Conservation (phyloP, 2,888 invertebrate species). For the Glaucopsyche alexis region DNA sequence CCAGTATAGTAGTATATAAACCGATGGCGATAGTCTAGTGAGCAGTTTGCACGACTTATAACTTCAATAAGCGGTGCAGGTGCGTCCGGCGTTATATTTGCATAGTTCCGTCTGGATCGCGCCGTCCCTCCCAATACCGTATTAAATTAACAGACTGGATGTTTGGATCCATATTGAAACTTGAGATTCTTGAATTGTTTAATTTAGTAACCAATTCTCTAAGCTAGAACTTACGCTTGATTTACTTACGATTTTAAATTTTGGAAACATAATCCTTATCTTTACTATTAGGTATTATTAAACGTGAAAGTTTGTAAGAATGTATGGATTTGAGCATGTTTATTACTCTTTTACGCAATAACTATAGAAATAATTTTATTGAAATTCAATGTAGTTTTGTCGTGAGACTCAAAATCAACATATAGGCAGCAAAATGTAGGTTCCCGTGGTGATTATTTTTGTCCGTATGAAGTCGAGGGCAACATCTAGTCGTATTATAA, state of each 20-base stretch:
- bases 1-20: conserved; percentile 34
- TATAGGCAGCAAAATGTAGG: too few species aligned
- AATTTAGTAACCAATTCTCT: neutral
- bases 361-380: too few species aligned
- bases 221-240: neutral
- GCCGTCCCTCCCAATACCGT: conserved; percentile 35
- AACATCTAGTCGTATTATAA: too few species aligned
- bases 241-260: neutral
- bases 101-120: conserved; percentile 49
- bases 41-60: conserved; percentile 76
- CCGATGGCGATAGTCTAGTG: conserved; percentile 47
- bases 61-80: conserved; percentile 76
- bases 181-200: neutral
- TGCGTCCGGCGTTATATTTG: conserved; percentile 70
- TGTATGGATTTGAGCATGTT: neutral
- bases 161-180: conserved; percentile 5
- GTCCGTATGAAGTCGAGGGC: too few species aligned
- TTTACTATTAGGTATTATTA: too few species aligned
- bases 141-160: conserved; percentile 6
- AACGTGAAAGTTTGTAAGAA: too few species aligned
- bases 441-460: too few species aligned
- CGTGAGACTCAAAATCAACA: too few species aligned
- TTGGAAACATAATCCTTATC: neutral
- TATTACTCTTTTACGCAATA: neutral
- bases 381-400: too few species aligned